Evolutionary conservation across 2,888 invertebrate species (phyloP), one percentile per base, ranked within the genome.

Genomic region (Chrysomela aeneicollis): DNA sequence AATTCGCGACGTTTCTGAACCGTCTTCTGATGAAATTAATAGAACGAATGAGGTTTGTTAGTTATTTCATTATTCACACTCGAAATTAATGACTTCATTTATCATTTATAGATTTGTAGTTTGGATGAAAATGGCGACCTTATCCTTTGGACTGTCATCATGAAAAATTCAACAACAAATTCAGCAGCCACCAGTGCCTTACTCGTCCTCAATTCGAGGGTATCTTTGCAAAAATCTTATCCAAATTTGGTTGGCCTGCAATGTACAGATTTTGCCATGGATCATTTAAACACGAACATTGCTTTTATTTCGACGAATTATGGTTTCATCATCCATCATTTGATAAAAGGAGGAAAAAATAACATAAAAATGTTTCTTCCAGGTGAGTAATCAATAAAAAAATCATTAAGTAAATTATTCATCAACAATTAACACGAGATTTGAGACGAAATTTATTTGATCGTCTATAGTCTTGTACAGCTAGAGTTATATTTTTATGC

Each of bases 101-200:
- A 5, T 26, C 26, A 26, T n/a, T 42, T 74, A 66, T 67, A 86
- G 85, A 79, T 87, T 59, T 85, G 85, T 71, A 84, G 84, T 63
- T 77, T 87, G 67, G 85, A 86, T 68, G 85, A 85, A 69, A 79
- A 81, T 52, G 86, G 87, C 6, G 75, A 70, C 35, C 73, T 86
- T 54, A 81, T 85, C 26, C 76, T 86, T 61, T 87, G 86, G 87
- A 84, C 83, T 66, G 79, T 85, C 26, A 78, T 86, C n/a, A 17
- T 50, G 46, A 65, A 72, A 42, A 64, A 62, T 32, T 15, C 47
- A 42, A 35, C 74, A 81, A 32, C 81, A 42, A 74, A 82, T 49
- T 79, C 82, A 5, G 78, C 80, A 65, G 84, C 84, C 82, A 81
- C 83, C 9, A 76, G 81, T 63, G 73, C 85, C 12, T 78, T 81